phyloP scores from a whole-genome alignment of 1,140 invertebrate species.

The Ceratina australensis region DNA sequence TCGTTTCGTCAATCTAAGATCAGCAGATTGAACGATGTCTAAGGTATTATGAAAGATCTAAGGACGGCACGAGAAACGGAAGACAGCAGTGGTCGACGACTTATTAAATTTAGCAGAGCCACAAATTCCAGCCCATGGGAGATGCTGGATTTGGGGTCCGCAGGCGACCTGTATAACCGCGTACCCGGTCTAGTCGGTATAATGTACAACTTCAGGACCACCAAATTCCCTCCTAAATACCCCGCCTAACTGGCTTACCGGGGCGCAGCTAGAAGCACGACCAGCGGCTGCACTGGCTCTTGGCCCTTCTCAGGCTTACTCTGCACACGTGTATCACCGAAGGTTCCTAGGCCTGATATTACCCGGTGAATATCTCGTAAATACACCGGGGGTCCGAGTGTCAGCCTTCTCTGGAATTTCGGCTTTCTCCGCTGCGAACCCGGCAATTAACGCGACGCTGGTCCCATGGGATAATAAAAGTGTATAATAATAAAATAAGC shows the following conservation, averaged over 20 bases:
- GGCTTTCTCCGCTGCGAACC: conserved; percentile 16
- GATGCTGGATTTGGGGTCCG: conserved; percentile 67
- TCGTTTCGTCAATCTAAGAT: background rate
- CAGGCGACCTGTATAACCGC: conserved; percentile 52
- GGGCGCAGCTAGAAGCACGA: conserved; percentile 52
- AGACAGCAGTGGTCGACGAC: conserved; percentile 67
- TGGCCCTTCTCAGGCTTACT: conserved; percentile 59
- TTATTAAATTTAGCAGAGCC: conserved; percentile 77
- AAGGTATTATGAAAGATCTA: conserved; percentile 21
- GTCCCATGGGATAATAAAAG: background rate
- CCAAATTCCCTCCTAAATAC: conserved; percentile 76
- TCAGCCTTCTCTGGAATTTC: conserved; percentile 64
- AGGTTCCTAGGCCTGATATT: conserved; percentile 68
- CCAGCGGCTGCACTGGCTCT: conserved; percentile 16
- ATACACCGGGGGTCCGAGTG: conserved; percentile 61
- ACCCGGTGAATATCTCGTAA: conserved; percentile 72
- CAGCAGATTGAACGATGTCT: conserved; percentile 17
- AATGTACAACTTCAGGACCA: conserved; percentile 74
- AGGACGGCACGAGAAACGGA: conserved; percentile 27
- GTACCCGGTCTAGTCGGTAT: conserved; percentile 59
- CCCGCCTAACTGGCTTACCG: conserved; percentile 74
- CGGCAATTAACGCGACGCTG: conserved; percentile 29
- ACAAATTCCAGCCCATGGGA: conserved; percentile 71
- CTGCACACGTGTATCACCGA: conserved; percentile 53
- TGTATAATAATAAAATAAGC: background rate